Percentiles rank a stretch among this genome's conserved stretches.
Evolutionary conservation across 2,888 invertebrate species (phyloP).

Genomic region (Fragum sueziense): DNA sequence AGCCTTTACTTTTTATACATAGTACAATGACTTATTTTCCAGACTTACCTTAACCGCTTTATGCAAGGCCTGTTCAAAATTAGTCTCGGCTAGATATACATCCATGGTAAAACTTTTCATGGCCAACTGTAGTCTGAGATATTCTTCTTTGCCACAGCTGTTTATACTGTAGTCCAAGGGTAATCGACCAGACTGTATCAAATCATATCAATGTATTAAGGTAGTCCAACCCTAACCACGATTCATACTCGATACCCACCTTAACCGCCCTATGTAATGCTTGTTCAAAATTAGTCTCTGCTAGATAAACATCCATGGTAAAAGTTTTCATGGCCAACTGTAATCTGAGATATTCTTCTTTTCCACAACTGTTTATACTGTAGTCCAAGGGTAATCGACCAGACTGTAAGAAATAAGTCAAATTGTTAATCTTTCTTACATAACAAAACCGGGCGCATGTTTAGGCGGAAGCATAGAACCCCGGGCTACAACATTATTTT

Average conservation of each 20-base stretch:
- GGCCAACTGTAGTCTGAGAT: conserved; percentile 61
- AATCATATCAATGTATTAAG: neutral
- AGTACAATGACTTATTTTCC: too few species aligned
- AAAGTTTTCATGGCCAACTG: conserved; percentile 64
- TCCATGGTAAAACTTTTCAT: conserved; percentile 69
- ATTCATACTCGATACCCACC: conserved; percentile 53
- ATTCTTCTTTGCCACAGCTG: conserved; percentile 65
- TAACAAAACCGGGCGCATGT: too few species aligned
- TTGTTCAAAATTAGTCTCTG: conserved; percentile 70
- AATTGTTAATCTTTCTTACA: too few species aligned
- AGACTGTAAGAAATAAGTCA: too few species aligned
- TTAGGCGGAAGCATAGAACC: too few species aligned
- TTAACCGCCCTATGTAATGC: conserved; percentile 62
- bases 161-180: conserved; percentile 64
- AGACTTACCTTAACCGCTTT: conserved; percentile 65
- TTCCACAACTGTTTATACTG: conserved; percentile 57
- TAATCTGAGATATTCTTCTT: conserved; percentile 65
- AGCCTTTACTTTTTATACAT: too few species aligned
- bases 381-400: conserved; percentile 68
- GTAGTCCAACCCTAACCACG: neutral
- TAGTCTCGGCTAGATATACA: conserved; percentile 70
- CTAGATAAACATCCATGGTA: conserved; percentile 71
- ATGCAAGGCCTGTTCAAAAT: conserved; percentile 66
- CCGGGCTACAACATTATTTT: too few species aligned
- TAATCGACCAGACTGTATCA: conserved; percentile 63